Evolutionary conservation across 2,113 vertebrate genomes (phyloP).

Genomic region (Corythoichthys intestinalis): DNA sequence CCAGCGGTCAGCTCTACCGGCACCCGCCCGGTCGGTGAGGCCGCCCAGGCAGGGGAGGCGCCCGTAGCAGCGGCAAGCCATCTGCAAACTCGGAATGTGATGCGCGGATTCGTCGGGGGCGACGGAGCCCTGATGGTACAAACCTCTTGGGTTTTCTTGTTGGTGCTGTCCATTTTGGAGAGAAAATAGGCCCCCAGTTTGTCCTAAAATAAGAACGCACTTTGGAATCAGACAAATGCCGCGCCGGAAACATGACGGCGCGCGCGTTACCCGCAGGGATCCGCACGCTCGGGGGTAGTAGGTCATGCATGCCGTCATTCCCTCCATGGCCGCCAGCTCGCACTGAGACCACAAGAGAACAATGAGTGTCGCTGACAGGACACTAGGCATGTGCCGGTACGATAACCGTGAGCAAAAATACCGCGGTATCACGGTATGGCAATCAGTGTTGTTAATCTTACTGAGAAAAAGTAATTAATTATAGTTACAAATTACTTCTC

Average conservation of each 20-base stretch:
- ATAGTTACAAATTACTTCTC: too few relatives aligned
- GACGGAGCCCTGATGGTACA: background rate
- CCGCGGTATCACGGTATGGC: too few relatives aligned
- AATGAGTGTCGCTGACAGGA: too few relatives aligned
- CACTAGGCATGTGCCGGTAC: too few relatives aligned
- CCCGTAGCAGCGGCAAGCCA: slow-evolving; percentile 84
- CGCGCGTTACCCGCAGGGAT: slow-evolving; percentile 76
- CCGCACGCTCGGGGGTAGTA: slow-evolving; percentile 86
- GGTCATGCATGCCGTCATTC: slow-evolving; percentile 84
- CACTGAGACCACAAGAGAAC: slow-evolving; percentile 64
- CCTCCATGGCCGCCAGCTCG: slow-evolving; percentile 81
- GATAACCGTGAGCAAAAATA: too few relatives aligned
- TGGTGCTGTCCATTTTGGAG: slow-evolving; percentile 78
- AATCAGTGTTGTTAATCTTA: too few relatives aligned
- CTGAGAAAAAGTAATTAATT: too few relatives aligned
- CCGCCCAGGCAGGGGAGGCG: slow-evolving; percentile 80
- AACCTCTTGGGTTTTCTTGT: slow-evolving; percentile 81
- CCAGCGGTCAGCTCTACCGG: slow-evolving; percentile 79
- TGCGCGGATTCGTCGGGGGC: too few relatives aligned
- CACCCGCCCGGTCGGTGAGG: slow-evolving; percentile 79
- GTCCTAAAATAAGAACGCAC: slow-evolving; percentile 64
- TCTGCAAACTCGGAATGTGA: slow-evolving; percentile 48
- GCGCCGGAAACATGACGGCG: background rate
- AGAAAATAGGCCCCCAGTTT: slow-evolving; percentile 84
- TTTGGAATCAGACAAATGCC: background rate